Base-by-base conservation (phyloP, 2,113 vertebrate species). In the Tychaedon coryphoeus region DNA sequence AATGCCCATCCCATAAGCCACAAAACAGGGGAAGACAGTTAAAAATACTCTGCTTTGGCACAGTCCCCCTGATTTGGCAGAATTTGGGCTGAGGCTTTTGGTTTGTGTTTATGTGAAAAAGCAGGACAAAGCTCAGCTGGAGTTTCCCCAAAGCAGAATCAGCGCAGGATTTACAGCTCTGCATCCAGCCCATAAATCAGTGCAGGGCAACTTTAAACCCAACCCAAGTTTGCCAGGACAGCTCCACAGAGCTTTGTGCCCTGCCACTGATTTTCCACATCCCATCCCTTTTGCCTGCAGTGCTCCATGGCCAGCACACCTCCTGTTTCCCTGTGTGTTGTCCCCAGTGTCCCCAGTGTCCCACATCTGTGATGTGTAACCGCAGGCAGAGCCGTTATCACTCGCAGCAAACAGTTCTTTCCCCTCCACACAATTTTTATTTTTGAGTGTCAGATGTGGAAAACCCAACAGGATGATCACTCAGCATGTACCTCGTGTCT, bases 51-150 rank as follows among this genome's bases (percentile, higher is more conserved):
- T 17, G 8, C 48, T 91, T 95, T 86, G 88, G 94, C 80, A 53
- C 65, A 38, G 69, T 19, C 80, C 57, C 88, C 58, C 20, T 13
- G 47, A 70, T 88, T 31, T 93, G 94, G 92, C 90, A 95, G 93
- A 77, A 66, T 93, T 90, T 79, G 90, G 77, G 74, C 43, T 54
- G 89, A 95, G 81, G 73, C 65, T 96, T 96, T 95, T 82, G 90
- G 92, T 93, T 96, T 88, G 64, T 73, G 48, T 80, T 93, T 54
- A 24, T 80, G 71, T 28, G 9, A 56, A 86, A 64, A 94, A 92
- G 71, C 92, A 95, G 93, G 86, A 88, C 92, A 96, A 94, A 94
- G 86, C 94, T 96, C 93, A 96, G 95, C 94, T 95, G 93, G 94
- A 92, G 88, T 69, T 88, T 73, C 71, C 28, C 60, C 75, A n/a